Conservation (phyloP, 2,888 invertebrate genomes). For the Girardia tigrina region DNA sequence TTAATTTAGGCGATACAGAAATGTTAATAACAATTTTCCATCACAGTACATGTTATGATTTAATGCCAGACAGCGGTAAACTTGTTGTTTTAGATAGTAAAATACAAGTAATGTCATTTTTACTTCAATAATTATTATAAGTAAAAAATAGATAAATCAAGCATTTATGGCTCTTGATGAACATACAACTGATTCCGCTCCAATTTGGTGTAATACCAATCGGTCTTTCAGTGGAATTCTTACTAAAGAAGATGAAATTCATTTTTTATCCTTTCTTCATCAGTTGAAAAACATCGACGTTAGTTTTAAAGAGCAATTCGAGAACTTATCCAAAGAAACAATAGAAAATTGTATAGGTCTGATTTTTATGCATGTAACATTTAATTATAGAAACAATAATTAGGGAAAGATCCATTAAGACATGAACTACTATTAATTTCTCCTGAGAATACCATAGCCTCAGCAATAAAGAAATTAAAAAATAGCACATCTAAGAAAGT, state of each 20-base stretch:
- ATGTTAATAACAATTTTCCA: background rate
- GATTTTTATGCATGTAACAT: background rate
- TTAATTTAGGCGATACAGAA: slow-evolving; percentile 11
- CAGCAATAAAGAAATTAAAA: background rate
- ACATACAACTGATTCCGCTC: background rate
- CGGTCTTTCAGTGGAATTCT: background rate
- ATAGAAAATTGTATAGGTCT: background rate
- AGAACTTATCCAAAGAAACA: background rate
- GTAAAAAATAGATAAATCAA: background rate
- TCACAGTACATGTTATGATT: slow-evolving; percentile 13
- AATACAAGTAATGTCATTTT: background rate
- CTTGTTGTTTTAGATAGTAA: background rate
- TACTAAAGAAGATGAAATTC: background rate
- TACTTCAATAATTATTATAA: background rate
- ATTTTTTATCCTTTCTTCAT: background rate
- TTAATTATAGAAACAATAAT: background rate
- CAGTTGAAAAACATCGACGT: background rate
- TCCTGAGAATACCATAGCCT: background rate
- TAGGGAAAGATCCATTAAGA: background rate
- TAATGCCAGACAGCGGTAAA: background rate
- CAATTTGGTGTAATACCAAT: background rate
- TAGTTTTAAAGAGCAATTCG: background rate
- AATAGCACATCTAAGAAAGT: background rate
- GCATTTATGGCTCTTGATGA: background rate
- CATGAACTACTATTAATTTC: background rate